These are phyloP conservation scores for Oncorhynchus keta DNA, from an alignment of 2,113 vertebrate species.

Conservation along the genomic window DNA sequence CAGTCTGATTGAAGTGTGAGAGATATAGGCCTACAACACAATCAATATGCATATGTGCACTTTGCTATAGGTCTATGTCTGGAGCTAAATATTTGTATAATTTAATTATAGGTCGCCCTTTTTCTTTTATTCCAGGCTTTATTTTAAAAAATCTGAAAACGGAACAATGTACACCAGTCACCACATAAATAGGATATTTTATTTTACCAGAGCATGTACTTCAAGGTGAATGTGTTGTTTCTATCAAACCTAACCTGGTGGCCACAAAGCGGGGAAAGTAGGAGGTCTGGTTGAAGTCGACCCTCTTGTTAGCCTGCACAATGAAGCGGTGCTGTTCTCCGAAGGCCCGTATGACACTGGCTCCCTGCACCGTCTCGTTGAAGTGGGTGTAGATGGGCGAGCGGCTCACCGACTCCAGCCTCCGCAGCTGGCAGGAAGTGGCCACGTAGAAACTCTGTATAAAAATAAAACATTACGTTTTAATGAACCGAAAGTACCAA, in stretches of 20 bases:
- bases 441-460: constrained; percentile 85
- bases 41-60: no score
- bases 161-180: no score
- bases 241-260: constrained; percentile 68
- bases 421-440: constrained; percentile 89
- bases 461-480: constrained; percentile 52
- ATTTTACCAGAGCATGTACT: neutral
- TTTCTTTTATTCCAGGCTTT: no score
- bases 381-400: constrained; percentile 90
- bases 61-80: no score
- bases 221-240: neutral
- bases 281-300: constrained; percentile 84
- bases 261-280: constrained; percentile 85
- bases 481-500: constrained; percentile 29
- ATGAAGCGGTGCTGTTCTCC: constrained; percentile 80
- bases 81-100: no score
- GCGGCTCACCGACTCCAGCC: constrained; percentile 84
- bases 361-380: constrained; percentile 88
- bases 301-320: constrained; percentile 70
- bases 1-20: no score
- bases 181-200: neutral
- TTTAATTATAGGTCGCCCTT: no score
- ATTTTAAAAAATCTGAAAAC: no score
- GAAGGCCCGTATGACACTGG: constrained; percentile 84
- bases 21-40: no score